Conservation (phyloP, 2,888 invertebrate genomes). For the Chrysolina haemoptera region DNA sequence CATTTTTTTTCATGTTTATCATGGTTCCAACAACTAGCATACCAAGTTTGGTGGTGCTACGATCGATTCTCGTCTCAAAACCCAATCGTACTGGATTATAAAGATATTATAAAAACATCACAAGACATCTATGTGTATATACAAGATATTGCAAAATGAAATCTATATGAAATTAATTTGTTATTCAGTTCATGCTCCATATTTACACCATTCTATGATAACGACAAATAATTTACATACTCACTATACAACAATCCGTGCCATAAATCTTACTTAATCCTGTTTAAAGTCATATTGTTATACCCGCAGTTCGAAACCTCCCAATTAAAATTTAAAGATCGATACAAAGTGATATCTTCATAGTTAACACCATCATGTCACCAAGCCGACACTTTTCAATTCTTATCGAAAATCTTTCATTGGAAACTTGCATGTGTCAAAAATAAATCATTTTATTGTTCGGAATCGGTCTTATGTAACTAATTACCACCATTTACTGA, state of each 20-base stretch:
- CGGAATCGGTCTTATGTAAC: conserved; percentile 38
- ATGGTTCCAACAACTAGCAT: too few species aligned
- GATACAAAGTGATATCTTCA: conserved; percentile 35
- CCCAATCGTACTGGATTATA: too few species aligned
- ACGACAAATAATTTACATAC: background rate
- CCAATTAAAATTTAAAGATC: conserved; percentile 45
- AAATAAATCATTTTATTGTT: conserved; percentile 42
- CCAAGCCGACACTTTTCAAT: conserved; percentile 36
- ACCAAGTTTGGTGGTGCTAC: too few species aligned
- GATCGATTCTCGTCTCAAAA: too few species aligned
- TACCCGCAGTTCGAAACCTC: conserved; percentile 41
- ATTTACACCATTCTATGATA: too few species aligned
- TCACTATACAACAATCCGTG: background rate
- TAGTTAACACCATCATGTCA: conserved; percentile 40
- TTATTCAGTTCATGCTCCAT: too few species aligned
- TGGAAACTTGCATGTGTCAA: conserved; percentile 34
- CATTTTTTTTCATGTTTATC: too few species aligned
- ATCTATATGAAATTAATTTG: too few species aligned
- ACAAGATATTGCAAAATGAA: too few species aligned
- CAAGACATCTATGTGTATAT: too few species aligned
- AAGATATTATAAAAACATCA: too few species aligned
- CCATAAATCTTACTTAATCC: conserved; percentile 13
- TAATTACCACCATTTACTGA: conserved; percentile 45
- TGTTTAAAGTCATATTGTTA: conserved; percentile 16
- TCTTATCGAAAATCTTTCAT: conserved; percentile 37